A percentile compares a stretch with the other conserved stretches of the same genome.
phyloP scores from a whole-genome alignment of 2,888 invertebrate species.

The Drosophila infuscata region DNA sequence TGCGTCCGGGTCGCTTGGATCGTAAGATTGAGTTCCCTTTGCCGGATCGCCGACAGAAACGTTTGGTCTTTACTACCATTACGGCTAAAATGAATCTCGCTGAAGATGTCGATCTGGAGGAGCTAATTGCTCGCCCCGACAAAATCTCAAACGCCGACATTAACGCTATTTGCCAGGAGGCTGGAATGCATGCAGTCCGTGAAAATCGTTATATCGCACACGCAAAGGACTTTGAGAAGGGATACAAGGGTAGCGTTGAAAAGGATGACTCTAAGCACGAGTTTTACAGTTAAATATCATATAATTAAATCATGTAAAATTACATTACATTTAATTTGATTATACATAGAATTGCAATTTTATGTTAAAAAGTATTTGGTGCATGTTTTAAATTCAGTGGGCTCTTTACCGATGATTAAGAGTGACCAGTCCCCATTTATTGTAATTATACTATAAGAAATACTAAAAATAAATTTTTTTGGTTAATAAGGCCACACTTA shows the following conservation, averaged over 20 bases:
- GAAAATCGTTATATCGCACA: constrained; percentile 99
- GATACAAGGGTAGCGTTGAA: constrained; percentile 99
- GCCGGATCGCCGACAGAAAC: constrained; percentile 95
- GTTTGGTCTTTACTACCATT: constrained; percentile 98
- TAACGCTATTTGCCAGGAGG: constrained; percentile 99
- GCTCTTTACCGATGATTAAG: too few species aligned
- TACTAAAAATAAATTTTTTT: background rate
- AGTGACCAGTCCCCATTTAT: background rate
- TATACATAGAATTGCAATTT: background rate
- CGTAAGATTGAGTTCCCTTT: constrained; percentile 99
- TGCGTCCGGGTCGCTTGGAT: constrained; percentile 93
- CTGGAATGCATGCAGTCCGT: constrained; percentile 99
- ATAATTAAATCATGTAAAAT: background rate
- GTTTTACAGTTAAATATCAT: constrained; percentile 95
- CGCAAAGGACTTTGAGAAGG: constrained; percentile 99
- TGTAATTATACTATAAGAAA: background rate
- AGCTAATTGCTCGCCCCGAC: constrained; percentile 99
- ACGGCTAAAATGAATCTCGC: constrained; percentile 98
- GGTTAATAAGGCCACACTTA: background rate
- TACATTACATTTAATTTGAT: background rate
- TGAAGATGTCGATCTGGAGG: constrained; percentile 99
- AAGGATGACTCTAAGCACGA: constrained; percentile 98
- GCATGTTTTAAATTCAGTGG: background rate
- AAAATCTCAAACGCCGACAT: constrained; percentile 99
- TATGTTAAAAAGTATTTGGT: background rate